These are phyloP conservation scores for Bicyclus anynana DNA, from an alignment of 1,140 invertebrate genomes.

Conservation along the genomic window DNA sequence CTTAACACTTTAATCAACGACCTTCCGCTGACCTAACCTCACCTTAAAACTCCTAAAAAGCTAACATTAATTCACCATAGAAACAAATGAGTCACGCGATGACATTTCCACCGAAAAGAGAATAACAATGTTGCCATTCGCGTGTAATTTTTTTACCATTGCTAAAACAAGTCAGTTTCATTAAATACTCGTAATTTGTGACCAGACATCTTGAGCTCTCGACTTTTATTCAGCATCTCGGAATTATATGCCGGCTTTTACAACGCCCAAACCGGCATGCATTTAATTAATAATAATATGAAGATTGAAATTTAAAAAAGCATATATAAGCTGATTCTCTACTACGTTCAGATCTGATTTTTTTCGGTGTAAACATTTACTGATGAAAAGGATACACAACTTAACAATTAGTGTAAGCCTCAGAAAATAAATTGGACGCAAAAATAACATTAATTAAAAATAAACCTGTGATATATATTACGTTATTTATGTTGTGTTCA, in stretches of 20 bases:
- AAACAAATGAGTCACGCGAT: constrained; percentile 20
- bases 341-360: background rate
- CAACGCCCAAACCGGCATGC: background rate
- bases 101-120: constrained; percentile 18
- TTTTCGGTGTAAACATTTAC: no score
- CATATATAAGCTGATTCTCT: background rate
- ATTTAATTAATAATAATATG: background rate
- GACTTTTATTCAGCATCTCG: constrained; percentile 8
- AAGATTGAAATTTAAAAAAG: background rate
- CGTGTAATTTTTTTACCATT: constrained; percentile 19
- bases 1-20: background rate
- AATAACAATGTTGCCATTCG: constrained; percentile 12
- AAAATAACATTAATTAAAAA: no score
- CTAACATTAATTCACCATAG: background rate
- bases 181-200: constrained; percentile 11
- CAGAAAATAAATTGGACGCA: no score
- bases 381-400: no score
- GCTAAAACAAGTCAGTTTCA: constrained; percentile 20
- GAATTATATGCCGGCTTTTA: background rate
- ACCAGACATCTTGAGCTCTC: constrained; percentile 7
- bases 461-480: no score
- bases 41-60: constrained; percentile 15
- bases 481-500: no score
- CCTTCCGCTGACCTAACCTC: constrained; percentile 24
- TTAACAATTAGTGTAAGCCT: no score